Percentiles rank a stretch among this genome's conserved stretches.
Evolutionary conservation across 2,888 invertebrate genomes (phyloP).

Genomic region (Caenorhabditis imperialis): DNA sequence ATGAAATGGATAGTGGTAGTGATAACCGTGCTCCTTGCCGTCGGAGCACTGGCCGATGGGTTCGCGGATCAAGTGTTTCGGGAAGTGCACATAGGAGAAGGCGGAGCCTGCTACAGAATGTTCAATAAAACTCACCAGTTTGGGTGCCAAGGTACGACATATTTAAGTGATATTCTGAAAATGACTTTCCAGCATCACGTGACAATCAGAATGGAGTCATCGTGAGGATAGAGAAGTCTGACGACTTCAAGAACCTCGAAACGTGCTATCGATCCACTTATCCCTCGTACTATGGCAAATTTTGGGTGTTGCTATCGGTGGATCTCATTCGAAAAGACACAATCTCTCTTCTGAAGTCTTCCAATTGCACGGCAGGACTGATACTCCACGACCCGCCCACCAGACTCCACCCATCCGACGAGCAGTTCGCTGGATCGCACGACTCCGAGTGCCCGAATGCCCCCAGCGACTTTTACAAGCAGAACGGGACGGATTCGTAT

Average conservation of each 20-base stretch:
- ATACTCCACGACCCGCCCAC: constrained; percentile 22
- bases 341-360: constrained; percentile 21
- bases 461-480: constrained; percentile 18
- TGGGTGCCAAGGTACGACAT: constrained; percentile 92
- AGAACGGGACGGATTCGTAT: constrained; percentile 3
- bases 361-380: constrained; percentile 42
- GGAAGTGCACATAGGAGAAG: constrained; percentile 28
- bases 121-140: constrained; percentile 94
- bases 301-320: constrained; percentile 51
- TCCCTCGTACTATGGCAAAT: constrained; percentile 48
- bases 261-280: constrained; percentile 43
- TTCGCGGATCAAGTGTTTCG: constrained; percentile 47
- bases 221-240: constrained; percentile 42
- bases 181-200: constrained; percentile 55
- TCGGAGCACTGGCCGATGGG: constrained; percentile 14
- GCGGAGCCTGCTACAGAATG: constrained; percentile 85
- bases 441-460: constrained; percentile 72
- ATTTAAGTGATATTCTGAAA: not conserved
- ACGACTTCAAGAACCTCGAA: constrained; percentile 47
- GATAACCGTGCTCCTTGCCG: constrained; percentile 6
- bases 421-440: constrained; percentile 57
- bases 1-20: constrained; percentile 34
- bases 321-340: constrained; percentile 32
- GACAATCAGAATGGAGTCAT: constrained; percentile 67
- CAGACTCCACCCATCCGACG: constrained; percentile 8